A percentile compares a stretch with the other conserved stretches of the same genome.
Conservation (phyloP, 2,888 invertebrate species). For the Parnassius orleans region DNA sequence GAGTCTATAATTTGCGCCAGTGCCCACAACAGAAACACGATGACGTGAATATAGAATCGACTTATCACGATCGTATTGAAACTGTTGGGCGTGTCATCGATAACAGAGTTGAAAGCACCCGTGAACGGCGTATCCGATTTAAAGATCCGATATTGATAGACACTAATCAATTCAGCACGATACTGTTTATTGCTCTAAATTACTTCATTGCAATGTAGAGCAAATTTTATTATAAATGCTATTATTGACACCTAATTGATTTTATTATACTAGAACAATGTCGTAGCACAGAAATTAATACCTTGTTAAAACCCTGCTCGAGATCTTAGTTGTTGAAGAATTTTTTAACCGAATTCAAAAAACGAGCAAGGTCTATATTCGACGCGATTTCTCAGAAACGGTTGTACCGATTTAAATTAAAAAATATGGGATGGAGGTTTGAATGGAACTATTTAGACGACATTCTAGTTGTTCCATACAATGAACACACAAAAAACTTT, state of each 20-base stretch:
- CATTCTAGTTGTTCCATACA: too few species aligned
- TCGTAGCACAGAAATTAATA: too few species aligned
- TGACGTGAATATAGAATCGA: slow-evolving; percentile 60
- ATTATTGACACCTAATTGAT: slow-evolving; percentile 13
- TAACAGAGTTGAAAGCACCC: slow-evolving; percentile 28
- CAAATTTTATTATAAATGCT: slow-evolving; percentile 15
- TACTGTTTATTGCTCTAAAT: slow-evolving; percentile 18
- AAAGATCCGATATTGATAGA: slow-evolving; percentile 35
- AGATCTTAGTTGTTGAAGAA: too few species aligned
- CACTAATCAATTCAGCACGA: slow-evolving; percentile 24
- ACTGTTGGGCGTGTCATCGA: slow-evolving; percentile 45
- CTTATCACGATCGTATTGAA: slow-evolving; percentile 57
- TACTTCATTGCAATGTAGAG: slow-evolving; percentile 20
- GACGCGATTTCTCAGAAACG: too few species aligned
- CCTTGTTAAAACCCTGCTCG: too few species aligned
- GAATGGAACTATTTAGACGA: too few species aligned
- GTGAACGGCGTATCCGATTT: slow-evolving; percentile 31
- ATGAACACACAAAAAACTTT: too few species aligned
- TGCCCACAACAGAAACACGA: slow-evolving; percentile 39
- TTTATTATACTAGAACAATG: background rate
- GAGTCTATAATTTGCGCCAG: slow-evolving; percentile 34
- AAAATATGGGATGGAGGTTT: too few species aligned
- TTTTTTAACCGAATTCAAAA: too few species aligned
- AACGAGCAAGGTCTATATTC: too few species aligned
- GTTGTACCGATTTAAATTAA: too few species aligned